Evolutionary conservation across 2,797 vertebrate species (phyloP), one percentile per base, ranked within the genome.

Genomic region (Leucoraja ocellata): DNA sequence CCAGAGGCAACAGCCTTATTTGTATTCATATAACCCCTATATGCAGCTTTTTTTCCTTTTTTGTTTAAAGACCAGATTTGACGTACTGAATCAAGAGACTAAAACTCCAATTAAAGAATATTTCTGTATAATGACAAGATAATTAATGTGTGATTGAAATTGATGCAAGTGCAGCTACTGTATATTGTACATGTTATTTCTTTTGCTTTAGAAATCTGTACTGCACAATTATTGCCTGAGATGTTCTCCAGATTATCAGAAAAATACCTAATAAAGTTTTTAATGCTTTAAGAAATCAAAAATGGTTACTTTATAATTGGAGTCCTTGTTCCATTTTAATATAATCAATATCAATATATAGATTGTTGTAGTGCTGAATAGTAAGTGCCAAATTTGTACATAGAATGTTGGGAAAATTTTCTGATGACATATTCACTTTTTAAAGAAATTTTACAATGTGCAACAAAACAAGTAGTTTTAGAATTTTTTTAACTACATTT

Each of bases 1-100:
- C 98, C 98, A 98, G 97, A 97, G 96, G 96, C 96, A 94, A 94
- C 95, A 95, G 95, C 96, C 95, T 94, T 96, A 94, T 94, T 93
- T 94, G 93, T 95, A 95, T 95, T 96, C 93, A 93, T 95, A 93
- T 95, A 78, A 95, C 95, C 93, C 83, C 93, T 95, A 93, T 94
- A 94, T 95, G 94, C 96, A 94, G 93, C 93, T 94, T 93, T 93
- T 93, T 95, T 95, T 54, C 46, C 46, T 5, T 54, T 68, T 88
- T 88, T 73, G 71, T 95, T 95, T 94, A 94, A 95, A 95, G 94
- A 93, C 91, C 94, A 94, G 94, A 94, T 93, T 93, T 94, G 94
- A 94, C 94, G 95, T 94, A 95, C 95, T 94, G 95, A 95, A 95
- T 94, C 94, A 94, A 93, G 91, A 94, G 94, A 54, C 94, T 96